These are phyloP conservation scores for Pseudococcus longispinus DNA, from an alignment of 2,888 invertebrate species.

Conservation along the genomic window DNA sequence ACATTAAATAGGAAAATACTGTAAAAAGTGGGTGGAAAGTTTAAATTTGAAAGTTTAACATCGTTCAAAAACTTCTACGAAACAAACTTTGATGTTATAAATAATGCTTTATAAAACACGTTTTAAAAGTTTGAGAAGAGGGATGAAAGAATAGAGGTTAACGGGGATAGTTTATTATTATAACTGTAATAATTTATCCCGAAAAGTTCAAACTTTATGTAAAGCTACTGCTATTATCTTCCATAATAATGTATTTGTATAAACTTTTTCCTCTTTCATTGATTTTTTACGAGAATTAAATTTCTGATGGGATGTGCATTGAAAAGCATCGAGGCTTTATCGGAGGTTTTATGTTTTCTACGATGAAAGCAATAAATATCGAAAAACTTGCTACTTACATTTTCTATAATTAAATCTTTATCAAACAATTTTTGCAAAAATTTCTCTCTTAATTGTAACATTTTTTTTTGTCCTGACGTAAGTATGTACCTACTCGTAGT, in stretches of 20 bases:
- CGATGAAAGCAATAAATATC: constrained; percentile 51
- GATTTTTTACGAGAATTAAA: constrained; percentile 57
- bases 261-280: constrained; percentile 56
- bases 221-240: constrained; percentile 57
- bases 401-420: constrained; percentile 43
- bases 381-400: constrained; percentile 3
- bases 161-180: constrained; percentile 56
- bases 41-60: constrained; percentile 57
- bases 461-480: background rate
- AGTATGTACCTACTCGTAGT: background rate
- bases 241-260: constrained; percentile 57
- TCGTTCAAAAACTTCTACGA: constrained; percentile 57
- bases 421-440: background rate
- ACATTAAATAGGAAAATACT: constrained; percentile 57
- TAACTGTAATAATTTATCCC: constrained; percentile 57
- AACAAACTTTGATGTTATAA: constrained; percentile 57
- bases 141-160: constrained; percentile 40
- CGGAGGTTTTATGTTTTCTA: constrained; percentile 32
- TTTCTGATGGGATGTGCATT: constrained; percentile 51
- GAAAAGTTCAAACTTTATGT: constrained; percentile 57
- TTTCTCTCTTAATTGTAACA: background rate
- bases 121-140: constrained; percentile 56
- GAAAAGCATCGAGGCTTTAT: constrained; percentile 36
- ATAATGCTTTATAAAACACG: constrained; percentile 57
- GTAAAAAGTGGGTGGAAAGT: constrained; percentile 56